phyloP scores from a whole-genome alignment of 2,888 invertebrate genomes.

The Sinelater perroti region DNA sequence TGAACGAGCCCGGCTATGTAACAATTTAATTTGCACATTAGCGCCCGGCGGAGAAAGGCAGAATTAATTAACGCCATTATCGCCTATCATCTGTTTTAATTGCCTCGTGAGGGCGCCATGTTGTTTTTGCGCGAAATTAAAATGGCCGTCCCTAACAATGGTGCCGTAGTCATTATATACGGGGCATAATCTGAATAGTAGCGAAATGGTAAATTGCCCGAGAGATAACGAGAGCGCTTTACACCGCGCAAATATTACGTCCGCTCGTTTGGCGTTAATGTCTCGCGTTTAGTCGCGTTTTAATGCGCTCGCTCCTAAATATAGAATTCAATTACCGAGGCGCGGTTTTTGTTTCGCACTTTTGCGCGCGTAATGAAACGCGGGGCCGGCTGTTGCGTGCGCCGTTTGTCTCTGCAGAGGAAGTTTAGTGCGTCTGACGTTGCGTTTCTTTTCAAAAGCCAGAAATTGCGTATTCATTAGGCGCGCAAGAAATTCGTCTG shows the following conservation, averaged over 20 bases:
- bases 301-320: conserved; percentile 1
- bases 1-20: conserved; percentile 59
- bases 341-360: background rate
- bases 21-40: conserved; percentile 64
- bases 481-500: too few species aligned
- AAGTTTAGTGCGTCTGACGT: too few species aligned
- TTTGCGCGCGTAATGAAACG: too few species aligned
- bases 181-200: conserved; percentile 61
- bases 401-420: too few species aligned
- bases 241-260: conserved; percentile 49
- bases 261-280: conserved; percentile 62
- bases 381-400: too few species aligned
- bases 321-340: conserved; percentile 8
- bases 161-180: conserved; percentile 60
- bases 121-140: conserved; percentile 63
- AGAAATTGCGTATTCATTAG: too few species aligned
- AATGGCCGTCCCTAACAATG: conserved; percentile 62
- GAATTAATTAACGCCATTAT: conserved; percentile 65
- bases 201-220: conserved; percentile 62
- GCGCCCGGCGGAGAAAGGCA: conserved; percentile 62
- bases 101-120: conserved; percentile 62
- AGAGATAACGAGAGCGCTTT: conserved; percentile 58
- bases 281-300: conserved; percentile 57
- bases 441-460: too few species aligned
- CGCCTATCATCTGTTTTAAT: conserved; percentile 65